phyloP scores from a whole-genome alignment of 2,113 vertebrate species.

The Neofelis nebulosa region DNA sequence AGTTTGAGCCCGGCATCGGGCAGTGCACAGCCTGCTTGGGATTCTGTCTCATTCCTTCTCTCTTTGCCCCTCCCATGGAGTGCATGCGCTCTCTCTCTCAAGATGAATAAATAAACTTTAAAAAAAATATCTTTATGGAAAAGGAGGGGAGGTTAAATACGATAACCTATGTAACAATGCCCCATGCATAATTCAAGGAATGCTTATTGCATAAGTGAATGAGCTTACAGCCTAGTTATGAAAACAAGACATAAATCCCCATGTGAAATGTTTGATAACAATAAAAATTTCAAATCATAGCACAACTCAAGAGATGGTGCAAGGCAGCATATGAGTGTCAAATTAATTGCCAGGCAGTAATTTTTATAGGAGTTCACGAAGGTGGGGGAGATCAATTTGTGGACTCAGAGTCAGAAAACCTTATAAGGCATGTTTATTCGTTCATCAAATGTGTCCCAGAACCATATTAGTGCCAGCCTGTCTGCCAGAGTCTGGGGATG shows the following conservation, averaged over 20 bases:
- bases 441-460: background rate
- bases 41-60: no score
- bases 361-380: slow-evolving; percentile 54
- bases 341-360: slow-evolving; percentile 50
- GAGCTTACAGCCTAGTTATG: slow-evolving; percentile 42
- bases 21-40: no score
- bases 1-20: no score
- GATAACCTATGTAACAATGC: background rate
- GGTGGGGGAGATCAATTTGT: slow-evolving; percentile 2
- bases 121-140: background rate
- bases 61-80: no score
- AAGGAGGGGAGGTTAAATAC: background rate
- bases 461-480: background rate
- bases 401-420: slow-evolving; percentile 26
- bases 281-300: slow-evolving; percentile 63
- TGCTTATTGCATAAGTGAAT: slow-evolving; percentile 38
- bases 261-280: slow-evolving; percentile 65
- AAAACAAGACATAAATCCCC: slow-evolving; percentile 71
- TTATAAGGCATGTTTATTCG: background rate
- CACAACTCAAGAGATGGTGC: slow-evolving; percentile 1
- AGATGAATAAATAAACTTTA: no score
- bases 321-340: slow-evolving; percentile 3
- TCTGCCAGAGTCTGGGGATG: background rate
- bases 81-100: no score
- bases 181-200: background rate